A percentile compares a stretch with the other conserved stretches of the same genome.
These are phyloP conservation scores for Heloderma charlesbogerti DNA, from an alignment of 2,113 vertebrate species.

Conservation along the genomic window DNA sequence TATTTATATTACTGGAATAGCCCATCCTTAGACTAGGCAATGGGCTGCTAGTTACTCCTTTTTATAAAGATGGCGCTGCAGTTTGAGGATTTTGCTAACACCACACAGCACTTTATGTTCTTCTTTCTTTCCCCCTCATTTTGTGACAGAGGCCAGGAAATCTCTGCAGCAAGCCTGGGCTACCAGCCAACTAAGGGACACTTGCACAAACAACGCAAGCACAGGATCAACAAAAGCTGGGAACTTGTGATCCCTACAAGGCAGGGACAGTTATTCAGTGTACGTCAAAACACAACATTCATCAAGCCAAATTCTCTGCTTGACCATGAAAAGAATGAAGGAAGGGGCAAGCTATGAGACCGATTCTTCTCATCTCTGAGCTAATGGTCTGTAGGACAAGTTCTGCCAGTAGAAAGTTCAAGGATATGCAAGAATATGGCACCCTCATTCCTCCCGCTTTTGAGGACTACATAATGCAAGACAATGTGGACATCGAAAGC, in stretches of 20 bases:
- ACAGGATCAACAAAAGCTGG: not conserved
- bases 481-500: not conserved
- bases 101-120: not conserved
- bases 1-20: not conserved
- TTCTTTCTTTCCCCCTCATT: not conserved
- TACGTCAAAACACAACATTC: not conserved
- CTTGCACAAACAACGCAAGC: not conserved
- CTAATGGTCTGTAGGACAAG: not conserved
- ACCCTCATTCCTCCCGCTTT: not conserved
- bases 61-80: not conserved
- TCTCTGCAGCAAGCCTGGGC: not conserved
- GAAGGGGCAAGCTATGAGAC: not conserved
- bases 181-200: not conserved
- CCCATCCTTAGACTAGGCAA: conserved; percentile 3
- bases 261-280: not conserved
- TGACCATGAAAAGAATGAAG: not conserved
- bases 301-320: not conserved
- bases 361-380: not conserved
- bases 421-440: not conserved
- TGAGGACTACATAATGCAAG: not conserved
- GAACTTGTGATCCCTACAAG: conserved; percentile 11
- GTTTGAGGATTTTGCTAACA: not conserved
- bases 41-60: not conserved
- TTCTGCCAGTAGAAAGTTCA: not conserved
- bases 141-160: not conserved